These are phyloP conservation scores for Saguinus imperator DNA, from an alignment of 2,113 vertebrate genomes.

Conservation along the genomic window DNA sequence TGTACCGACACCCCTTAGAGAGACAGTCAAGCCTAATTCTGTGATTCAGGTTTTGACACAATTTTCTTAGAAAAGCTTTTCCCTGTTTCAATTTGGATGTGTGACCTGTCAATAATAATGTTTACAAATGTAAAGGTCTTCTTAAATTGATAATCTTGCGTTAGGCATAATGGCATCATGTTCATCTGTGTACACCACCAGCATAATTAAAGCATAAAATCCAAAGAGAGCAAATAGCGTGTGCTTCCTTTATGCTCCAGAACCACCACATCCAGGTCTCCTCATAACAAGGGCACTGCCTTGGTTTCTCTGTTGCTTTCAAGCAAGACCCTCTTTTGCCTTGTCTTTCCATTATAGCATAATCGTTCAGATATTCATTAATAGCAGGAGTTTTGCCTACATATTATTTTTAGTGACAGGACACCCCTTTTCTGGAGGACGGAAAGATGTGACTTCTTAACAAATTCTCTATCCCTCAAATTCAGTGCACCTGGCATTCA, in stretches of 20 bases:
- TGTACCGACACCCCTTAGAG: slow-evolving; percentile 71
- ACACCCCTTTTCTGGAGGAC: slow-evolving; percentile 70
- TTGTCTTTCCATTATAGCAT: slow-evolving; percentile 58
- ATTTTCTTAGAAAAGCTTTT: slow-evolving; percentile 43
- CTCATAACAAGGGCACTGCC: background rate
- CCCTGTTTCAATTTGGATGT: slow-evolving; percentile 66
- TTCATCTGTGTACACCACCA: slow-evolving; percentile 50
- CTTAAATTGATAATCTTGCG: slow-evolving; percentile 73
- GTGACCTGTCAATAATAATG: slow-evolving; percentile 58
- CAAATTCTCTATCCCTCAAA: slow-evolving; percentile 83
- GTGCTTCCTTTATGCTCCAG: slow-evolving; percentile 68
- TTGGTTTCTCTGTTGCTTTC: slow-evolving; percentile 70
- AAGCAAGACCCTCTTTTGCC: slow-evolving; percentile 66
- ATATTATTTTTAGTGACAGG: slow-evolving; percentile 68
- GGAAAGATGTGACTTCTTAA: slow-evolving; percentile 76
- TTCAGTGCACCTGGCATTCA: slow-evolving; percentile 87
- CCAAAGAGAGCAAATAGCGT: slow-evolving; percentile 70
- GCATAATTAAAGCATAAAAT: slow-evolving; percentile 77
- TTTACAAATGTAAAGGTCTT: slow-evolving; percentile 50
- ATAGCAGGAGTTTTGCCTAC: slow-evolving; percentile 45
- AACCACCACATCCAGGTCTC: slow-evolving; percentile 74
- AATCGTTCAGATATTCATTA: slow-evolving; percentile 75
- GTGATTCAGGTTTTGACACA: slow-evolving; percentile 55
- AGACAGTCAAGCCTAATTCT: slow-evolving; percentile 57
- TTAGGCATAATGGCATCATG: slow-evolving; percentile 66